Evolutionary conservation across 2,888 invertebrate genomes (phyloP), one percentile per base, ranked within the genome.

Genomic region (Cryptocephalus moraei): DNA sequence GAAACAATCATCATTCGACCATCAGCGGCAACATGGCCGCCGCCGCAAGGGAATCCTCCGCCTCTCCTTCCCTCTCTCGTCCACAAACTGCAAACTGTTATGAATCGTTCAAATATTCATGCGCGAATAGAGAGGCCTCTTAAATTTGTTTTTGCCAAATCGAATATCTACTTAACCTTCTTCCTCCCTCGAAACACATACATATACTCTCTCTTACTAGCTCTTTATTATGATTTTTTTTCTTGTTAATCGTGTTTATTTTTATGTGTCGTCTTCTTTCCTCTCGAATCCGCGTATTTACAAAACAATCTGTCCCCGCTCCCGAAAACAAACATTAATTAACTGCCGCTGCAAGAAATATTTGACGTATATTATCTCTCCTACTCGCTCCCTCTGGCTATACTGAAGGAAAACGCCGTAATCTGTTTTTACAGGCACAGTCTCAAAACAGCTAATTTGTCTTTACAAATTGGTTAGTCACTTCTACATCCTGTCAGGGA

Each of bases 1-100:
- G 67, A 70, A 71, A 71, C 71, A 71, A 71, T 71, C 71, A 71
- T 71, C 71, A 70, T 71, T 69, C 70, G 70, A 61, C 71, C 71
- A 71, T 71, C 71, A 71, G 36, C n/a, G 62, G 62, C 69, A 69
- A 69, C 69, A 70, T 70, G 70, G 69, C 71, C 64, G 68, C 64
- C 54, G 61, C 64, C 65, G 57, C 65, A 50, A 56, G 67, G 67
- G 69, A 67, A 59, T 59, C 56, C 48, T 49, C 36, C 36, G 36
- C 36, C 36, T n/a, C 22, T 22, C 22, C 22, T 22, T 22, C 22
- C 22, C 22, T 22, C 22, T 22, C 22, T 22, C 22, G 22, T 22
- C 22, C 36, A 55, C 64, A 65, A 66, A 68, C 67, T 66, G 64
- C 69, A 66, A 69, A 69, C 69, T 66, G 70, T 71, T 71, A 71